Base-by-base conservation (phyloP, 1,140 invertebrate species). In the Caerostris extrusa region DNA sequence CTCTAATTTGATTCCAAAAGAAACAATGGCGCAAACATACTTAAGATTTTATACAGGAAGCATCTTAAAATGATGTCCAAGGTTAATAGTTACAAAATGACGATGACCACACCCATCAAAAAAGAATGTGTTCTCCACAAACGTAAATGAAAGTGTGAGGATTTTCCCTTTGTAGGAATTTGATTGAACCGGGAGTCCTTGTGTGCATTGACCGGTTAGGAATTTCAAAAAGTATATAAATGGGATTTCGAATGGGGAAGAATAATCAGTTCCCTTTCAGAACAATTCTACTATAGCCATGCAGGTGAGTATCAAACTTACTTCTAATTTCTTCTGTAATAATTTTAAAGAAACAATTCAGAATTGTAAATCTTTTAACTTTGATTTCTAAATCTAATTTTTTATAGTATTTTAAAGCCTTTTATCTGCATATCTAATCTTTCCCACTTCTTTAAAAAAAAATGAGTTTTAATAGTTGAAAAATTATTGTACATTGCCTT, bases 161-260 rank as follows among this genome's bases (percentile, higher is more conserved):
- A 34, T 90, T 90, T 71, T 69, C 69, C 57, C 34, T 90, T 90
- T 77, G 19, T 56, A 14, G 19, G 53, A 87, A 61, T 90, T 90
- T 60, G 8, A 81, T 60, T 53, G 58, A 69, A 90, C 56, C 19
- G 19, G 56, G 14, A 90, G 71, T 14, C 89, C 89, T 90, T 90
- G 89, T 81, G 64, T 57, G 7, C 67, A 60, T 81, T 90, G 56
- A 81, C 56, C 69, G 69, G 89, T 60, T 77, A 77, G 64, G 19
- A 58, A 60, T 81, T 90, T 60, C 57, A 4, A 60, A 55, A 34
- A 58, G 89, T 90, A 90, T 90, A 90, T 69, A 90, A 77, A 67
- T 60, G 64, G 10, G 64, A n/a, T 77, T 50, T 34, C 53, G 8
- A 67, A 50, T 60, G 12, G 6, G 7, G 3, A 5, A 19, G 7